phyloP scores from a whole-genome alignment of 2,797 vertebrate genomes.

The Champsocephalus esox region DNA sequence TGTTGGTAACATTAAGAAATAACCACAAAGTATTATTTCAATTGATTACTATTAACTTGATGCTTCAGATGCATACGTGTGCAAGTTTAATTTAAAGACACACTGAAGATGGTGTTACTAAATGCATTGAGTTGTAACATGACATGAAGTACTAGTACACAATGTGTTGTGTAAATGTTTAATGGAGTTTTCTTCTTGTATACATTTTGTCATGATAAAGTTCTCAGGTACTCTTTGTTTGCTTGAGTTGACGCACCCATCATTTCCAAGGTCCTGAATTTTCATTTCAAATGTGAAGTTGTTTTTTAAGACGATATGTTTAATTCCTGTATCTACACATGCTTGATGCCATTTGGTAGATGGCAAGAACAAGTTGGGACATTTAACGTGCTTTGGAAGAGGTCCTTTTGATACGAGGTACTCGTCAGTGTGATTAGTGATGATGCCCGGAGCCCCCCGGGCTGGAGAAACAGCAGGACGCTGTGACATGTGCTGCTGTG shows the following conservation, averaged over 20 bases:
- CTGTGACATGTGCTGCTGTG: no score
- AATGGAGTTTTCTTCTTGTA: conserved; percentile 35
- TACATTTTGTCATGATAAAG: conserved; percentile 42
- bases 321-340: neutral
- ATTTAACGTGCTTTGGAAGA: no score
- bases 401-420: no score
- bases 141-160: conserved; percentile 13
- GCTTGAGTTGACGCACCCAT: conserved; percentile 80
- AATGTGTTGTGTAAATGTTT: conserved; percentile 40
- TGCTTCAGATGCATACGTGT: conserved; percentile 24
- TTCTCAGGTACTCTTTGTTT: conserved; percentile 69
- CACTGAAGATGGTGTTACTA: conserved; percentile 10
- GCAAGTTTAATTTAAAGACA: conserved; percentile 23
- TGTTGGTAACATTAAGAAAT: conserved; percentile 11
- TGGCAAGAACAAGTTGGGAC: no score
- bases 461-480: no score
- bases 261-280: neutral
- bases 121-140: conserved; percentile 40
- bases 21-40: conserved; percentile 32
- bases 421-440: no score
- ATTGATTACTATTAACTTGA: conserved; percentile 26
- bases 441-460: no score
- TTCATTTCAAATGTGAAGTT: neutral
- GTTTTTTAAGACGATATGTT: neutral
- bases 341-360: neutral